Base-by-base conservation (phyloP, 92 coral and sea anemone genomes). In the Zoanthus sociatus region DNA sequence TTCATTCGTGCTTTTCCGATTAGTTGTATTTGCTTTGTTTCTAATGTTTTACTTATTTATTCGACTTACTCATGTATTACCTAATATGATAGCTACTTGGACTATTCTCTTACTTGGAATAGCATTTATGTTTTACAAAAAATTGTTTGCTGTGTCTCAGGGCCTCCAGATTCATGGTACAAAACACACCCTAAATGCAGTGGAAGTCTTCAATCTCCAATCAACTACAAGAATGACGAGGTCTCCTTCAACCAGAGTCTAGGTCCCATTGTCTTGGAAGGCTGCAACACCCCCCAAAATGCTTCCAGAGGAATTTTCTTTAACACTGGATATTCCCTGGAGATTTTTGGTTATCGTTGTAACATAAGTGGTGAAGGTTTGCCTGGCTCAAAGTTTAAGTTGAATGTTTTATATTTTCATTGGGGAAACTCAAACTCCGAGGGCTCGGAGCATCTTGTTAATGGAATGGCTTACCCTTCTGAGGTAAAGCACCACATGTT, bases 361-460 rank as follows among this genome's bases (percentile, higher is more conserved):
- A 75, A 75, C 58, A 75, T 75, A 0, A 47, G 79, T 21, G 79
- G 79, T 44, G 1, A 7, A n/a, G 79, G 79, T 31, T 30, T 83
- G 5, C 50, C 55, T 0, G 74, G 67, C 18, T 71, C 76, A 12
- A 46, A 30, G 14, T 88, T 82, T 9, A 74, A 0, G 16, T 67
- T 88, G 20, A 32, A 15, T 3, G 20, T 60, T 44, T 18, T 73
- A 10, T 72, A 53, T 18, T 88, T 88, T 72, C 91, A 88, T 70
- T 88, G 91, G 90, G 82, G 82, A 45, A 33, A 26, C 20, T 42
- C 78, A 18, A 45, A n/a, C 21, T 16, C 15, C 17, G 51, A 78
- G 32, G 91, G 91, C 64, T 88, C 91, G 12, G 91, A 88, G 64
- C 91, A 88, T 53, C 45, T 30, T 73, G 71, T 88, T 16, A 75